A percentile compares a stretch with the other conserved stretches of the same genome.
Conservation (phyloP, 2,888 invertebrate species). For the Eupithecia exiguata region DNA sequence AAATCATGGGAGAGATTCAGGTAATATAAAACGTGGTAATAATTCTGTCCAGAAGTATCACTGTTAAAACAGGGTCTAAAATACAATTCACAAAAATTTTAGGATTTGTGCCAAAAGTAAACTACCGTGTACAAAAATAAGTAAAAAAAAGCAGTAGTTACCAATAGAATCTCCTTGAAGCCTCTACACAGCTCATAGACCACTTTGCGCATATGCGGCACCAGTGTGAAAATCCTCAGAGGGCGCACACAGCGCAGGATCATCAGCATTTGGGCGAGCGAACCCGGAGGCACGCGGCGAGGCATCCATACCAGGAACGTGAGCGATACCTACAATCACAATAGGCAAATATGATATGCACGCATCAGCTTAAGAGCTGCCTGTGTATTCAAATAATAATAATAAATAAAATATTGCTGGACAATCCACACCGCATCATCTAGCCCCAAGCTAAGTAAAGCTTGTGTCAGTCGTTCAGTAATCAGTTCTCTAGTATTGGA, state of each 20-base stretch:
- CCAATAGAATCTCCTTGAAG: conserved; percentile 98
- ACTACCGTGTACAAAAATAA: no score
- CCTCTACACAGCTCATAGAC: conserved; percentile 99
- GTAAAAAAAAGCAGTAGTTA: conserved; percentile 56
- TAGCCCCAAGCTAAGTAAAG: not conserved
- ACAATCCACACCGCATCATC: not conserved
- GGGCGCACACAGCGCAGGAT: conserved; percentile 98
- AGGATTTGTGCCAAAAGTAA: not conserved
- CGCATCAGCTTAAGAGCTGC: no score
- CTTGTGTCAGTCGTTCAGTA: no score
- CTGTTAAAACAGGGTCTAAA: no score
- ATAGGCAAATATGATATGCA: not conserved
- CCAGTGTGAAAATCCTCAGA: conserved; percentile 97
- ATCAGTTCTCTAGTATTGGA: no score
- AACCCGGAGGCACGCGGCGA: conserved; percentile 94
- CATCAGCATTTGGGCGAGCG: conserved; percentile 97
- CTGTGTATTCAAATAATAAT: no score
- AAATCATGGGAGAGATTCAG: no score
- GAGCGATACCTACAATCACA: conserved; percentile 89
- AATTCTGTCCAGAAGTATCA: no score
- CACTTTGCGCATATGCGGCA: conserved; percentile 99
- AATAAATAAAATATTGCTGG: no score
- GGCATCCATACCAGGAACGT: conserved; percentile 99
- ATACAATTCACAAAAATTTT: no score
- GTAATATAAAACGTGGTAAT: no score